Conservation (phyloP, 64 coral and sea anemone species). For the Actinia tenebrosa region DNA sequence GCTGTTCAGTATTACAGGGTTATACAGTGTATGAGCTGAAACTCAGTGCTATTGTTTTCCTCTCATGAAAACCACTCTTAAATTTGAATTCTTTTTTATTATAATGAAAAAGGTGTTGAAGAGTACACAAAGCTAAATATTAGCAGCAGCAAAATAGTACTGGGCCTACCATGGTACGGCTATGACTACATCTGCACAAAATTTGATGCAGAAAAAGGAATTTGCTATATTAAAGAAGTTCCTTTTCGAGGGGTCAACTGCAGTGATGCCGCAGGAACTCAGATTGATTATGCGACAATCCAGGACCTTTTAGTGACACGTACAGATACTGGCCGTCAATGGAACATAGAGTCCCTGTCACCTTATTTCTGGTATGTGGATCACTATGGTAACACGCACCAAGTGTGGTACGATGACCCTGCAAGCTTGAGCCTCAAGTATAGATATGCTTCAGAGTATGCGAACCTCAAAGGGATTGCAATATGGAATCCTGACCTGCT, state of each 20-base stretch:
- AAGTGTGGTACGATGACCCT: conserved; percentile 81
- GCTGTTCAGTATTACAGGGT: no score
- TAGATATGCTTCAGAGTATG: conserved; percentile 32
- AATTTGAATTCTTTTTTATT: background rate
- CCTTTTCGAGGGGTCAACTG: conserved; percentile 92
- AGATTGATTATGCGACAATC: conserved; percentile 77
- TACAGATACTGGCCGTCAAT: conserved; percentile 39
- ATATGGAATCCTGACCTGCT: conserved; percentile 83
- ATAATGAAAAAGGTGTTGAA: conserved; percentile 49
- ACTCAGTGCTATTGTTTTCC: no score
- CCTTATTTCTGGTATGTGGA: conserved; percentile 78
- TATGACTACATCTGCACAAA: conserved; percentile 78
- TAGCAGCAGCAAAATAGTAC: conserved; percentile 64
- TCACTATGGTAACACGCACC: conserved; percentile 49
- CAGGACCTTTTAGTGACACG: conserved; percentile 67
- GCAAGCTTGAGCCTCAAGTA: conserved; percentile 62
- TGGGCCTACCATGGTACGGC: conserved; percentile 93
- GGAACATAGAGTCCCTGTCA: conserved; percentile 48
- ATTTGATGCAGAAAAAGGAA: conserved; percentile 18
- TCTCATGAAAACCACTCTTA: no score
- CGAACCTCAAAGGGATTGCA: conserved; percentile 63
- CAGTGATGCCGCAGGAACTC: conserved; percentile 88
- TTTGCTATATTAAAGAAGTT: conserved; percentile 78
- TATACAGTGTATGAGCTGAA: no score
- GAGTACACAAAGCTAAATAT: conserved; percentile 72